Conservation (phyloP, 1,140 invertebrate species). For the Leptinotarsa lineolata region DNA sequence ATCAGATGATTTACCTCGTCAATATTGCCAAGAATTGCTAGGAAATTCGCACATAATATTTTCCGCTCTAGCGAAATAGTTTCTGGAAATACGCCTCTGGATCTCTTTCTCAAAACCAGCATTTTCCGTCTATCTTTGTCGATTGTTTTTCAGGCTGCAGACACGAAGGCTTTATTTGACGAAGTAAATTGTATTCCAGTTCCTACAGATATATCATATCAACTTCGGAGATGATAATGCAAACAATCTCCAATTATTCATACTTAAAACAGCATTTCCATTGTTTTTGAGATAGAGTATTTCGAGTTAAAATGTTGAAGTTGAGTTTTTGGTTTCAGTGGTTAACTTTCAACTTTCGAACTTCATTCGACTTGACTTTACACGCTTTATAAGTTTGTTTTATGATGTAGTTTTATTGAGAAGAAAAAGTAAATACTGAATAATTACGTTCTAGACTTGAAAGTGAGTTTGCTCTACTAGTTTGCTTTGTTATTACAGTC, state of each 20-base stretch:
- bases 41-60: no score
- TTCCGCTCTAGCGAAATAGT: neutral
- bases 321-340: neutral
- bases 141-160: neutral
- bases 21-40: no score
- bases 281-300: neutral
- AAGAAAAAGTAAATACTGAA: neutral
- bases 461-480: neutral
- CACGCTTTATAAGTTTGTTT: neutral
- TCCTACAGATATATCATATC: constrained; percentile 1
- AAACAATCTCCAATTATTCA: constrained; percentile 3
- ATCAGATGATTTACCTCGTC: no score
- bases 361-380: neutral
- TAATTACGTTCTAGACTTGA: neutral
- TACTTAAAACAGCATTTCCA: neutral
- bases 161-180: constrained; percentile 4
- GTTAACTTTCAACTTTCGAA: neutral
- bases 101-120: neutral
- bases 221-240: constrained; percentile 3
- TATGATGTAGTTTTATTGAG: neutral
- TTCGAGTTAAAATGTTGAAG: neutral
- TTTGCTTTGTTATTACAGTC: neutral
- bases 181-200: constrained; percentile 1
- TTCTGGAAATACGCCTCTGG: neutral
- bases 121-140: constrained; percentile 5